phyloP scores from a whole-genome alignment of 2,888 invertebrate species.

The Mycogona germanica region DNA sequence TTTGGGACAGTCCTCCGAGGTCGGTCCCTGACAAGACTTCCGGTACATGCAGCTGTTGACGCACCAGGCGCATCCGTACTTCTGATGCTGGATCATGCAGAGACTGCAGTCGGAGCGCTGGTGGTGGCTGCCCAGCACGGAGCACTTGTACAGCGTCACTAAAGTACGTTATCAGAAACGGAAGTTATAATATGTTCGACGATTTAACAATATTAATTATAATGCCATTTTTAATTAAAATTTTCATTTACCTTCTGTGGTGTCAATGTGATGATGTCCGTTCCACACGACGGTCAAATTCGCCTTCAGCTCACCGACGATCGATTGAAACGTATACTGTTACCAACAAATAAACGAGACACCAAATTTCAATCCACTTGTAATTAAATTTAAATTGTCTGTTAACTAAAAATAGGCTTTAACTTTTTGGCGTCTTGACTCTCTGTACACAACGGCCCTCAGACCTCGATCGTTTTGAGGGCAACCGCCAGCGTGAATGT shows the following conservation, averaged over 20 bases:
- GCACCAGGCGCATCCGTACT: conserved; percentile 95
- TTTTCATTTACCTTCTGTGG: conserved; percentile 44
- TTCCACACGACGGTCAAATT: conserved; percentile 90
- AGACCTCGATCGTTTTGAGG: too few relatives aligned
- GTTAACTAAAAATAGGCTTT: too few relatives aligned
- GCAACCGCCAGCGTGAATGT: too few relatives aligned
- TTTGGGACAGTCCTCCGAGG: conserved; percentile 58
- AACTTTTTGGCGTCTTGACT: too few relatives aligned
- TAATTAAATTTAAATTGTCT: too few relatives aligned
- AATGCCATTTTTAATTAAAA: too few relatives aligned
- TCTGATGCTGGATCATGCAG: conserved; percentile 72
- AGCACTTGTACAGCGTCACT: conserved; percentile 90
- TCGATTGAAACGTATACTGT: conserved; percentile 77
- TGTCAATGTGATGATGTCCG: conserved; percentile 80
- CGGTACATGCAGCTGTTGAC: conserved; percentile 73
- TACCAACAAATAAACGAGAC: conserved; percentile 26
- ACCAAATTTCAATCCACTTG: too few relatives aligned
- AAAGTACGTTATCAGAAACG: neutral
- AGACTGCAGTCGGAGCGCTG: conserved; percentile 93
- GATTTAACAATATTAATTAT: too few relatives aligned
- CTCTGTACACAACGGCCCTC: too few relatives aligned
- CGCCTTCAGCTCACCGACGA: conserved; percentile 74
- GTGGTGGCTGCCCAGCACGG: conserved; percentile 82
- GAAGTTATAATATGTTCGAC: neutral
- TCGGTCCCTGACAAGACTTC: conserved; percentile 56